These are phyloP conservation scores for Pseudomugil tenellus DNA, from an alignment of 2,797 vertebrate species.

Conservation along the genomic window DNA sequence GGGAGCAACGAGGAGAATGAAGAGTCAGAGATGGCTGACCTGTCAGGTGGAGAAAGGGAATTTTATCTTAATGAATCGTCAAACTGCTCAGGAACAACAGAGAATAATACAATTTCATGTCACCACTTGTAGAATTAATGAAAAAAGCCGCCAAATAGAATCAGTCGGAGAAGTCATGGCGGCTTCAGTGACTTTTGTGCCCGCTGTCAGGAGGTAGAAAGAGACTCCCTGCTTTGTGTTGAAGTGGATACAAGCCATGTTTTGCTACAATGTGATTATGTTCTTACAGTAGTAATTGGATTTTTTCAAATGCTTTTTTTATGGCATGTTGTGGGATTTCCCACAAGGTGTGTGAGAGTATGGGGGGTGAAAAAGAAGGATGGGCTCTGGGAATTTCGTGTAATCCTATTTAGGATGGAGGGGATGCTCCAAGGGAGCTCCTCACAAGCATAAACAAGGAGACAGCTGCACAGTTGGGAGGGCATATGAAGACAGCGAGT, in stretches of 20 bases:
- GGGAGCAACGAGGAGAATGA: slow-evolving; percentile 15
- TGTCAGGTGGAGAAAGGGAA: slow-evolving; percentile 64
- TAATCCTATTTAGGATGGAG: slow-evolving; percentile 72
- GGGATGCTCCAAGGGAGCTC: slow-evolving; percentile 58
- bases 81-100: slow-evolving; percentile 22
- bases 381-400: slow-evolving; percentile 64
- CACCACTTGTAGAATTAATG: slow-evolving; percentile 40
- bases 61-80: slow-evolving; percentile 61
- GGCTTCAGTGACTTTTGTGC: slow-evolving; percentile 33
- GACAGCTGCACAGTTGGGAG: slow-evolving; percentile 21
- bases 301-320: slow-evolving; percentile 8
- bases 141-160: slow-evolving; percentile 37
- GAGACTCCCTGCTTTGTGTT: slow-evolving; percentile 23
- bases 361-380: slow-evolving; percentile 24
- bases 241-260: slow-evolving; percentile 30
- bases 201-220: slow-evolving; percentile 18
- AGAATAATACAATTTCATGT: slow-evolving; percentile 37
- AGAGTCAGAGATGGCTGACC: slow-evolving; percentile 26
- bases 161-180: slow-evolving; percentile 28
- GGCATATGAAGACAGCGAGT: slow-evolving; percentile 33
- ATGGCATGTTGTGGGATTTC: slow-evolving; percentile 44
- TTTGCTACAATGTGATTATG: slow-evolving; percentile 62
- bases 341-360: slow-evolving; percentile 13
- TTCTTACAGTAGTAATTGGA: slow-evolving; percentile 50
- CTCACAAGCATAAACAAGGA: slow-evolving; percentile 40